These are phyloP conservation scores for Clostera curtula DNA, from an alignment of 2,888 invertebrate genomes.

Conservation along the genomic window DNA sequence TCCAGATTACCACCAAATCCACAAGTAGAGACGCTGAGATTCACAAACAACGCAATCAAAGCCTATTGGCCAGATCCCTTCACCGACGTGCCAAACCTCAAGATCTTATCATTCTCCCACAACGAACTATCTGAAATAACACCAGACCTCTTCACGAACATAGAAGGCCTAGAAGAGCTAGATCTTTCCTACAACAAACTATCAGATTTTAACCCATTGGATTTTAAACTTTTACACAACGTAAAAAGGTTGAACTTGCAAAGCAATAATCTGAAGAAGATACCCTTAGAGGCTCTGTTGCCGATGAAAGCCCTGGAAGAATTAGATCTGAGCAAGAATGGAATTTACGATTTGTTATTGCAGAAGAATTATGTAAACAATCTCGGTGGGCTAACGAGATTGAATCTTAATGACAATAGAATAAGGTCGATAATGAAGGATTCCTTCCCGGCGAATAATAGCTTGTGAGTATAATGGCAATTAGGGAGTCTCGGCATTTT, in stretches of 20 bases:
- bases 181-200: conserved; percentile 72
- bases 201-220: conserved; percentile 45
- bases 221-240: conserved; percentile 48
- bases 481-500: too few species aligned
- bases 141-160: conserved; percentile 59
- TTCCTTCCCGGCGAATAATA: conserved; percentile 52
- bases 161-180: conserved; percentile 54
- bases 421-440: conserved; percentile 55
- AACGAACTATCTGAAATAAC: conserved; percentile 63
- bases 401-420: conserved; percentile 68
- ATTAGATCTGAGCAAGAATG: conserved; percentile 68
- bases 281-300: conserved; percentile 52
- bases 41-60: conserved; percentile 58
- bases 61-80: conserved; percentile 66
- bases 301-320: conserved; percentile 53
- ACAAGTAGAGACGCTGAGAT: conserved; percentile 51
- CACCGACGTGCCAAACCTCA: conserved; percentile 48
- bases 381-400: conserved; percentile 43
- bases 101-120: conserved; percentile 61
- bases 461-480: conserved; percentile 54
- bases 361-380: conserved; percentile 35
- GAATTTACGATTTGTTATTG: conserved; percentile 49
- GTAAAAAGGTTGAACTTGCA: conserved; percentile 62
- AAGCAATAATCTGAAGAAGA: conserved; percentile 53
- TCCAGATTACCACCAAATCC: conserved; percentile 61